Base-by-base conservation (phyloP, 2,113 vertebrate species). In the Aspidoscelis tigris region DNA sequence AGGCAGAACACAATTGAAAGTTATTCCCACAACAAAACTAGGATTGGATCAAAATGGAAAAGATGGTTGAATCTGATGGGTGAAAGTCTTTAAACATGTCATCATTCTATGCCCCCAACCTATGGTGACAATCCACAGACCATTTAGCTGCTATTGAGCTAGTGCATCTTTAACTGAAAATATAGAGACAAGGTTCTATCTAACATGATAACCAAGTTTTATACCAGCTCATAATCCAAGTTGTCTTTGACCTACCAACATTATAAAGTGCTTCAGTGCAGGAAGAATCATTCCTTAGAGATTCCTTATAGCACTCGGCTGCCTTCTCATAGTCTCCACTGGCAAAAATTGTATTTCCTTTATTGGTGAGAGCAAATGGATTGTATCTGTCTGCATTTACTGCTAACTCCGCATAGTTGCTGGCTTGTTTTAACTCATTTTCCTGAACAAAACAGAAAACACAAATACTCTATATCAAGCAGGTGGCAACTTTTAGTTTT, bases 261-360 rank as follows among this genome's bases (percentile, higher is more conserved):
- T 99, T 99, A 89, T 99, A 99, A 82, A 99, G 97, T 5, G 97
- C 98, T 94, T 99, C 98, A 0, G 98, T 98, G 93, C 98, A 99
- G 8, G 97, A 99, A 1, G 98, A 99, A 90, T 99, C 99, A 7
- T 99, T 99, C 90, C 98, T 96, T 68, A 99, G 95, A 26, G 99
- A 98, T 90, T 99, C 99, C 86, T 98, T 98, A 89, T 97, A 99
- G 92, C 98, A 99, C 89, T 99, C 99, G 33, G 97, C 97, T 85
- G 99, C 97, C 94, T 99, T 99, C 88, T 98, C 98, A 74, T 94
- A 97, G 89, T 99, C 98, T 82, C 96, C 96, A 10, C 92, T 98
- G 90, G 96, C 94, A 91, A 98, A 99, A 89, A 98, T 92, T 0
- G 97, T 97, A 93, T 99, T 99, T 85, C 98, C 99, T 93, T 99